Evolutionary conservation across 2,888 invertebrate species (phyloP), one percentile per base, ranked within the genome.

Genomic region (Xanthorhoe designata): DNA sequence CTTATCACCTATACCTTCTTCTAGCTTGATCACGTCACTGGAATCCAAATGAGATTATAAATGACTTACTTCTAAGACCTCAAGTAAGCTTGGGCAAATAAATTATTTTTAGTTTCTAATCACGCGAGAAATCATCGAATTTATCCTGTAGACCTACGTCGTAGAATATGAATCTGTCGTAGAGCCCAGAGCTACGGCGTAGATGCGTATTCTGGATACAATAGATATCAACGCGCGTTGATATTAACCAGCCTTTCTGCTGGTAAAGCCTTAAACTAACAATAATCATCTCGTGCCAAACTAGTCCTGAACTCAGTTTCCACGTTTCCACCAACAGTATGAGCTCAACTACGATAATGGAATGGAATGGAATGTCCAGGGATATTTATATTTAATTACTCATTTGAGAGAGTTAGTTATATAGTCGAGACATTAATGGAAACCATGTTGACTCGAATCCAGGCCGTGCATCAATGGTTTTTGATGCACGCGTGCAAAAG

Each of bases 1-100:
- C 83, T 97, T 97, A 80, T 97, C 97, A 0, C 97, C 97, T 29
- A 97, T 94, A 1, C 97, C 97, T 75, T 96, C 97, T 85, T 97
- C 96, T 72, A 97, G 90, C 85, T 96, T 96, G 13, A 94, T 92
- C 3, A 96, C 88, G 85, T 96, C 96, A 76, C 96, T 96, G 17
- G 8, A 56, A 57, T 42, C 51, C 10, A 0, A 52, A 51, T 38
- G 4, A 32, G 32, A 32, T 2, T 3, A 24, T 4, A 24, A 24
- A 24, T 24, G 4, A 24, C 4, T 3, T 24, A 24, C 24, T 24
- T 24, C 24, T 3, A 24, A 24, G 24, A 24, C 4, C 4, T 13
- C 15, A 17, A 38, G 32, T 47, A 24, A 24, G 24, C 24, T n/a
- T 24, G 24, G 4, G 24, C 4, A 24, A 24, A 24, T 24, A 24